phyloP scores from a whole-genome alignment of 2,797 vertebrate species.

The Trachops cirrhosus region DNA sequence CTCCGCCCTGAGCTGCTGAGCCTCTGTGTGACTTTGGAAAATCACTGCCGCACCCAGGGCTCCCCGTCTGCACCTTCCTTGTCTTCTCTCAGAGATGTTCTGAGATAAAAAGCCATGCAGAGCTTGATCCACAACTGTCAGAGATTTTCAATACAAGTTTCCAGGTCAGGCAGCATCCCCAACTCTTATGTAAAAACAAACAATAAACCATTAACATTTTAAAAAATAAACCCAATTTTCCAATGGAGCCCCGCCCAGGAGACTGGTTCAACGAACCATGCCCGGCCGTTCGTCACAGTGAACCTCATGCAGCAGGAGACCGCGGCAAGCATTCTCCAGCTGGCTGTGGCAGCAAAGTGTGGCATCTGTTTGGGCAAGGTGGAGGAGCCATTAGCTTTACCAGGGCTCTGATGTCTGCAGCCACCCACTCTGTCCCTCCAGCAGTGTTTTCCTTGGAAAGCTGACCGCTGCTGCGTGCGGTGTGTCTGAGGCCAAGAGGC shows the following conservation, averaged over 20 bases:
- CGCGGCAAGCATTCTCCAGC: background rate
- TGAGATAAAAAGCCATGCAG: background rate
- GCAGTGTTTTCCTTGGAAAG: background rate
- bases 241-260: background rate
- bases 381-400: background rate
- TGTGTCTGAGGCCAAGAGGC: background rate
- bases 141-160: background rate
- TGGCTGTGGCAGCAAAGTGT: background rate
- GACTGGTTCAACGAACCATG: background rate
- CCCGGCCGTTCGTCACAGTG: background rate
- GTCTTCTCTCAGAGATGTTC: background rate
- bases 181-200: constrained; percentile 26
- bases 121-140: background rate
- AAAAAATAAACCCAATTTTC: background rate
- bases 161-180: background rate
- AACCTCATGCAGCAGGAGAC: background rate
- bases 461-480: background rate
- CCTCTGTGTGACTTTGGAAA: background rate
- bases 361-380: background rate
- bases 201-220: background rate
- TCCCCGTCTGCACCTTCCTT: background rate
- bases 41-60: background rate
- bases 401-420: background rate
- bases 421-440: background rate
- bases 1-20: background rate